Conservation (phyloP, 2,113 vertebrate species). For the Hippocampus comes region DNA sequence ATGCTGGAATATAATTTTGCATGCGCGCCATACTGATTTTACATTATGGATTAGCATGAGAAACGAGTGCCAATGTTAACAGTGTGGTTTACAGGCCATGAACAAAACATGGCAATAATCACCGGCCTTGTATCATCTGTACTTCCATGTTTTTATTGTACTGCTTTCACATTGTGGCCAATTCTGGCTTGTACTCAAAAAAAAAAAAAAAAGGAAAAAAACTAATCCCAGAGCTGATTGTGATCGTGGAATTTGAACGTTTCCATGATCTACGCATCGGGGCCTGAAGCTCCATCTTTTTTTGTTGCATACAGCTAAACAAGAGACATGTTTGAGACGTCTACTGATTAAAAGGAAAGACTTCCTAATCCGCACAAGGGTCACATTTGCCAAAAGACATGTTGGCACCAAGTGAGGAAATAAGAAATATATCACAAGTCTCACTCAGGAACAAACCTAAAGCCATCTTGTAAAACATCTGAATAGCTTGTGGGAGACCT, state of each 20-base stretch:
- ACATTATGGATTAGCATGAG: neutral
- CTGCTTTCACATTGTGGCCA: constrained; percentile 4
- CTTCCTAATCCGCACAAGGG: constrained; percentile 23
- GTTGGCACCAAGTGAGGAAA: constrained; percentile 28
- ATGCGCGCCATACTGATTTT: neutral
- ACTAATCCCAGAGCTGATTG: neutral
- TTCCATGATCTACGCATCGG: neutral
- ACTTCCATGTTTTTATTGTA: constrained; percentile 1
- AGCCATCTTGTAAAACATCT: constrained; percentile 42
- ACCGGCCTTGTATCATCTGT: constrained; percentile 3
- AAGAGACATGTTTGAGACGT: constrained; percentile 27
- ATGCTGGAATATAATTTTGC: neutral
- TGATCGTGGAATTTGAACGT: neutral
- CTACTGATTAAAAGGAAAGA: constrained; percentile 27
- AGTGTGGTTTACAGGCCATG: constrained; percentile 4
- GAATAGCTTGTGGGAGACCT: constrained; percentile 50
- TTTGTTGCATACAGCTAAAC: constrained; percentile 26
- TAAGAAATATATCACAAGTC: constrained; percentile 21
- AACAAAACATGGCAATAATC: constrained; percentile 5
- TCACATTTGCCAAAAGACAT: constrained; percentile 23
- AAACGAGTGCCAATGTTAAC: neutral
- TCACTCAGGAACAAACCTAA: constrained; percentile 11
- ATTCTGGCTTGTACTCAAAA: neutral
- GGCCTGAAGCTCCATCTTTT: constrained; percentile 1
- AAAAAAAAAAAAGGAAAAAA: neutral